Evolutionary conservation across 2,113 vertebrate genomes (phyloP).

Genomic region (Anolis carolinensis): DNA sequence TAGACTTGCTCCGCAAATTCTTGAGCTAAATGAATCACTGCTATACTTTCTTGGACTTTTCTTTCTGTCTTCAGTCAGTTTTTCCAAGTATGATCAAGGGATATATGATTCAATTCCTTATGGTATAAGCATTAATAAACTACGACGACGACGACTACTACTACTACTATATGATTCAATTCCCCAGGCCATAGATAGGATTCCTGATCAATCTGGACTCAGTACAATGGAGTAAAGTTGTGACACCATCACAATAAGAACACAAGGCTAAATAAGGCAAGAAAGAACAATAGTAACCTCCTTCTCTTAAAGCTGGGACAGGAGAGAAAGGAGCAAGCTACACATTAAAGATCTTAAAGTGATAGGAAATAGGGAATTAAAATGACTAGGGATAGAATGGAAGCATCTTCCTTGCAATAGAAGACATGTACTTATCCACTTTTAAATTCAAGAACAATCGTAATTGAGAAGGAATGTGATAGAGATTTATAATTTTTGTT

Average conservation of each 20-base stretch:
- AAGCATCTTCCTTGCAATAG: background rate
- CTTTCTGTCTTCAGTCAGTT: too few species aligned
- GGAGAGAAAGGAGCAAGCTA: background rate
- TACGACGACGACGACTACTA: too few species aligned
- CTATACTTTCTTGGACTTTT: background rate
- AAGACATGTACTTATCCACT: background rate
- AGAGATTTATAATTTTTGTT: background rate
- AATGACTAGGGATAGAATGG: background rate
- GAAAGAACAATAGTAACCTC: background rate
- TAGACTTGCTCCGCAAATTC: background rate
- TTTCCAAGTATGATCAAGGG: background rate
- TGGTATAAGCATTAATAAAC: too few species aligned
- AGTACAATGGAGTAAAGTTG: background rate
- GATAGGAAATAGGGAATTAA: background rate
- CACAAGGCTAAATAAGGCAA: background rate
- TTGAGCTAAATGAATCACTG: background rate
- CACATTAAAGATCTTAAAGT: background rate
- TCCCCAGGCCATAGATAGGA: background rate
- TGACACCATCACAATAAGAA: background rate
- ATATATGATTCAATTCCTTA: background rate
- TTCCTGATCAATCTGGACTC: background rate
- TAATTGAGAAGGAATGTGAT: background rate
- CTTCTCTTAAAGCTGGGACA: background rate
- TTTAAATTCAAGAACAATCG: background rate
- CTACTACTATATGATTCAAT: background rate